Evolutionary conservation across 2,888 invertebrate genomes (phyloP), one percentile per base, ranked within the genome.

Genomic region (Cheilosia variabilis): DNA sequence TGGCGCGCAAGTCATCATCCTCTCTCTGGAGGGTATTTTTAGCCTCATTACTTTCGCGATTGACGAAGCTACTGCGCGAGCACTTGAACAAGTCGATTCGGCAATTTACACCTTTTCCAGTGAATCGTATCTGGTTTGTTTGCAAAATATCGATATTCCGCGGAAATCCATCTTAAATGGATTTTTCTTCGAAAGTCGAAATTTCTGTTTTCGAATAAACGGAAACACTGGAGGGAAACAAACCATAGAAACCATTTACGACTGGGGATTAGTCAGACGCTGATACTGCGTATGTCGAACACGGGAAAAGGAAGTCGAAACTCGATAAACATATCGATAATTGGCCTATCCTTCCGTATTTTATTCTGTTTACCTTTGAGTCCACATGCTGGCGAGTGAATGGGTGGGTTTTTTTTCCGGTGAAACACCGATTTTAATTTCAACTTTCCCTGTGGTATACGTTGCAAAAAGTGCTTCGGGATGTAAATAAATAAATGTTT

Each of bases 291-390:
- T 13, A 37, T 1, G 13, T 13, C 37, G 4, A 13, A 13, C 19
- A 37, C 10, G 45, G 65, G 45, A 58, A 57, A 65, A 60, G 45
- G 72, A 60, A 80, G 60, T 60, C 41, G 41, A 75, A 45, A 68
- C 62, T 68, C 55, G 68, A 66, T 77, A 55, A 78, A 78, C 52
- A 58, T 52, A 62, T 72, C 58, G 58, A 58, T 68, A 47, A 53
- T 37, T 60, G 27, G 27, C 27, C 52, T 60, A 45, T 68, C 41
- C 31, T 80, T 80, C 68, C 68, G 75, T 68, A 17, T 63, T 80
- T 75, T 34, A 57, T 62, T 58, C 60, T 47, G 75, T 80, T 75
- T 80, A 75, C 41, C 31, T 66, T 58, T 34, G 50, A n/a, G 53
- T 34, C 24, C 37, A 58, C 27, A 15, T 13, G 24, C n/a, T n/a